phyloP scores from a whole-genome alignment of 2,797 vertebrate genomes.

The Dryobates pubescens region DNA sequence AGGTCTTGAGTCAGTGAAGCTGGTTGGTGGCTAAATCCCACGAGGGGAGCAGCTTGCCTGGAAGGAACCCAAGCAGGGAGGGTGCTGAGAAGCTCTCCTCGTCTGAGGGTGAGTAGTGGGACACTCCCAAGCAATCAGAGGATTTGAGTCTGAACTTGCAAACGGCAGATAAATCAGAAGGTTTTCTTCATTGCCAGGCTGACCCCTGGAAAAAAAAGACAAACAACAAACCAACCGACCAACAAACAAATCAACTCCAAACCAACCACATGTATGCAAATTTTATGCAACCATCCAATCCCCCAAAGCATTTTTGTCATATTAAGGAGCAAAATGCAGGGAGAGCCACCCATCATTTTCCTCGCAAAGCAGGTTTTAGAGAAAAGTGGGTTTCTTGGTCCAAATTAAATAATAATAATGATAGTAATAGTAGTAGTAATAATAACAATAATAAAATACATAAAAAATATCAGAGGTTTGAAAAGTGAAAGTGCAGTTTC shows the following conservation, averaged over 20 bases:
- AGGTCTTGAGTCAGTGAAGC: not conserved
- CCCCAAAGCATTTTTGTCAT: not conserved
- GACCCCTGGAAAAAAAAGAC: not conserved
- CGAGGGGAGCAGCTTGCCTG: not conserved
- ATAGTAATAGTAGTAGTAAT: no score
- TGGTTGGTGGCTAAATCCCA: not conserved
- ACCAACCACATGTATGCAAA: not conserved
- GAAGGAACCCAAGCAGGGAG: not conserved
- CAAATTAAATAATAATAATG: not conserved
- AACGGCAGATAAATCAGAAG: not conserved
- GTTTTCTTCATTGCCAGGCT: not conserved
- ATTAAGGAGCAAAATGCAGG: not conserved
- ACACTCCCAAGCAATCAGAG: not conserved
- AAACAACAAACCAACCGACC: no score
- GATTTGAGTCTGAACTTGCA: not conserved
- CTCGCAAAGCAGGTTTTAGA: not conserved
- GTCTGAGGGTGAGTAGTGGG: not conserved
- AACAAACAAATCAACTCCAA: not conserved
- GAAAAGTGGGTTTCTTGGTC: not conserved
- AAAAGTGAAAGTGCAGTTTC: not conserved
- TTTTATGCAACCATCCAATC: not conserved
- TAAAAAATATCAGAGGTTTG: not conserved
- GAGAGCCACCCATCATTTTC: not conserved
- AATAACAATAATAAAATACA: fast-evolving
- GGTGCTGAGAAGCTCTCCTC: fast-evolving